Evolutionary conservation across 2,113 vertebrate genomes (phyloP), one percentile per base, ranked within the genome.

Genomic region (Rhabdomys dilectus): DNA sequence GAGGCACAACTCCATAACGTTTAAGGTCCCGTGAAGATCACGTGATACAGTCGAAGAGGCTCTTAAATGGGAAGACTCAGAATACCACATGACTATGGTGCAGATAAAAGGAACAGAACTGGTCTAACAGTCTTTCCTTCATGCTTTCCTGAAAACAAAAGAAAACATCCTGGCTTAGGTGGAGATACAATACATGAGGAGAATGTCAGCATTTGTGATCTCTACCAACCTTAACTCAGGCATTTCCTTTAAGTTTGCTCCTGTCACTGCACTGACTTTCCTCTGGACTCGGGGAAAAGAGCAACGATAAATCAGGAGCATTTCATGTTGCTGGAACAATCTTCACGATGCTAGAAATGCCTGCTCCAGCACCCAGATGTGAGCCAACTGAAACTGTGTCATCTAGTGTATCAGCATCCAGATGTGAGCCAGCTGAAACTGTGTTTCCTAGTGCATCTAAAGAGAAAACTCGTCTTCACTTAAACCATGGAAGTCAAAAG

Each of bases 371-470:
- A 96, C 87, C 60, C 90, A 97, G 92, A 97, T 98, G 93, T 95
- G 87, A 89, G 95, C 51, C 19, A 17, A 31, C 77, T 80, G 77
- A 80, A 34, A 22, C 34, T 80, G 51, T 53, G 16, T 56, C 97
- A 16, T 17, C 56, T 56, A 15, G 15, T 56, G 56, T 17, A 56
- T 56, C 56, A 60, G 17, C 58, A 60, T 60, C 58, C 58, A 60
- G 91, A 97, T 98, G 94, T 96, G 89, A 48, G 26, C 70, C 77
- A 94, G 72, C 88, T 98, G 92, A 98, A 98, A 96, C 87, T 97
- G 93, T 94, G 95, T 21, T 6, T 89, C 56, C 16, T 68, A 95
- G 31, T 68, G 75, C 60, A 95, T 97, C 58, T 96, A 94, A 97
- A 96, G 92, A 96, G 91, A 97, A 96, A 93, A 82, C 62, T 77